Evolutionary conservation across 2,888 invertebrate genomes (phyloP), one percentile per base, ranked within the genome.

Genomic region (Hetaerina titia): DNA sequence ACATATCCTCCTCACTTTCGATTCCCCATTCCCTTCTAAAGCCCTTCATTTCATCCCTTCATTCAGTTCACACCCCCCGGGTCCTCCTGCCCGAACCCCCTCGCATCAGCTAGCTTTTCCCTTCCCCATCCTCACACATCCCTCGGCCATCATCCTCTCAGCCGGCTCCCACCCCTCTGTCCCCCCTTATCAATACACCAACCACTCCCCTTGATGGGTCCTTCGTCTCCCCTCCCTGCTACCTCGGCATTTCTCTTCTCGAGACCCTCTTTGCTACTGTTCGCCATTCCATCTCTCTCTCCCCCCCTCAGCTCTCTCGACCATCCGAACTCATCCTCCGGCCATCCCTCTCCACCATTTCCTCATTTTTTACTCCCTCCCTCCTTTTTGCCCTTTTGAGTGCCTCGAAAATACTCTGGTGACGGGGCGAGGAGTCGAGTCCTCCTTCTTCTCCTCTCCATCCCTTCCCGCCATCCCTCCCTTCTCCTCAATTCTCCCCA

Each of bases 281-380:
- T 45, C 45, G 45, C 45, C 45, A 4, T 45, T 45, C 45, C 45
- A 45, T 45, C 45, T 45, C 45, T 45, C 45, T 45, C 45, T 45
- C 45, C 4, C 45, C 45, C 45, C 45, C 45, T 45, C 4, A 1
- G 0, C 1, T 8, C n/a, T n/a, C 69, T 22, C 6, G 19, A 19
- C 45, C 45, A 45, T 45, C 45, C 45, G 45, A 45, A 45, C 45
- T 69, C 69, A 69, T 69, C 69, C n/a, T 22, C 9, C 69, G 69
- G n/a, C 22, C n/a, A 69, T 69, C n/a, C 69, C 69, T 69, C 69
- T 69, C n/a, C 69, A 69, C 69, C 69, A 69, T 69, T 69, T 69
- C 69, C 69, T 69, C 69, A 69, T 69, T 69, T 69, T 45, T n/a
- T 69, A 17, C 0, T 60, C 2, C 60, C 60, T 17, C 17, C 19